phyloP scores from a whole-genome alignment of 2,113 vertebrate genomes.

The Campylomormyrus numenius region DNA sequence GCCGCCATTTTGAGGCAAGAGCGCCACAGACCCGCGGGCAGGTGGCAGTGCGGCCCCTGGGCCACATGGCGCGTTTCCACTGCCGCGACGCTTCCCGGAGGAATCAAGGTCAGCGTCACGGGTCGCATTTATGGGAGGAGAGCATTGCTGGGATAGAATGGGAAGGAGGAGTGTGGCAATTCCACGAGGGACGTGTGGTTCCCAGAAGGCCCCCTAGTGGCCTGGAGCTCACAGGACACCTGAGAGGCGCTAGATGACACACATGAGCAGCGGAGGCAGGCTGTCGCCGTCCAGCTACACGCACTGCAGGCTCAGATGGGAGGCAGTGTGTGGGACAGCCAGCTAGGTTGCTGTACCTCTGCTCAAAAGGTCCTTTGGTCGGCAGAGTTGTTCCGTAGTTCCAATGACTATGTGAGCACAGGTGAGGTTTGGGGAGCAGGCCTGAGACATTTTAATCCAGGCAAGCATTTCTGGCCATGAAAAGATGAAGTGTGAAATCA shows the following conservation, averaged over 20 bases:
- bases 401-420: background rate
- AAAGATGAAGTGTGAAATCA: background rate
- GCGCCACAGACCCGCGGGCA: constrained; percentile 56
- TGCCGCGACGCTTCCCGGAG: background rate
- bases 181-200: background rate
- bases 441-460: background rate
- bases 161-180: background rate
- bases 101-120: background rate
- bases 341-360: background rate
- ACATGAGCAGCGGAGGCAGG: background rate
- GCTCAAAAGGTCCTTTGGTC: background rate
- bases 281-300: background rate
- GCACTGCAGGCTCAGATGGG: background rate
- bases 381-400: background rate
- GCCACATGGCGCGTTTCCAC: background rate
- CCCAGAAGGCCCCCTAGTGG: background rate
- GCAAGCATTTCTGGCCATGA: background rate
- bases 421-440: background rate
- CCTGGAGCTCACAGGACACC: background rate
- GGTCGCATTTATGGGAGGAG: background rate
- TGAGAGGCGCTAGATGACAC: background rate
- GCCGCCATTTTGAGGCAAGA: constrained; percentile 73
- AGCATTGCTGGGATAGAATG: background rate
- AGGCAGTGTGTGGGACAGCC: background rate
- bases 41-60: constrained; percentile 25